phyloP scores from a whole-genome alignment of 2,888 invertebrate species.

The Tanytarsus gracilentus region DNA sequence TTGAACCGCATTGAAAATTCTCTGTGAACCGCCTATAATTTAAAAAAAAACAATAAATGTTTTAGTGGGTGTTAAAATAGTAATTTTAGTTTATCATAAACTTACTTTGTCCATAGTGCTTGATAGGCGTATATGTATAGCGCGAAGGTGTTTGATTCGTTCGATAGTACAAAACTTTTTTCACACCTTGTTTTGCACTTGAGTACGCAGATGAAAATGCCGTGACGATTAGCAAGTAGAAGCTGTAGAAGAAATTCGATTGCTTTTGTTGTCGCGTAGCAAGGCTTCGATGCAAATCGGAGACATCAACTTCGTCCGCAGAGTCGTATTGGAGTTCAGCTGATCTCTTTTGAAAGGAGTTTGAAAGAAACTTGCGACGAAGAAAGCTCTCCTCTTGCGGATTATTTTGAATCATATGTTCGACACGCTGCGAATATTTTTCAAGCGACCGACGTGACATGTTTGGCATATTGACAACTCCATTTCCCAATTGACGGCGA shows the following conservation, averaged over 20 bases:
- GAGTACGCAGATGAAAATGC: neutral
- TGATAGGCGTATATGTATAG: neutral
- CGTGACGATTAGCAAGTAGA: constrained; percentile 7
- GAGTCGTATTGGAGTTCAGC: constrained; percentile 39
- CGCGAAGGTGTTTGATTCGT: neutral
- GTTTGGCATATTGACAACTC: constrained; percentile 76
- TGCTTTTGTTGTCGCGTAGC: neutral
- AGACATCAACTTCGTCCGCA: constrained; percentile 39
- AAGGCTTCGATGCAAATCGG: constrained; percentile 31
- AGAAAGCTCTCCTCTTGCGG: constrained; percentile 40
- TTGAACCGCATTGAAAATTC: neutral
- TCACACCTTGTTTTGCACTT: neutral
- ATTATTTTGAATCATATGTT: constrained; percentile 38
- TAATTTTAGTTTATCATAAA: neutral
- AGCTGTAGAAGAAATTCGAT: constrained; percentile 5
- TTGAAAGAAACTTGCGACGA: constrained; percentile 37
- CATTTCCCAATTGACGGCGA: constrained; percentile 68
- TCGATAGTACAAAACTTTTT: neutral
- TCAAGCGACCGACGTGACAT: constrained; percentile 71
- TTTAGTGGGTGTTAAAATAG: neutral
- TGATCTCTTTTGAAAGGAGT: constrained; percentile 19
- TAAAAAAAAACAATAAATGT: neutral
- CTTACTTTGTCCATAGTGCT: neutral
- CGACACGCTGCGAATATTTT: constrained; percentile 49
- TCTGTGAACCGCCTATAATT: neutral